These are phyloP conservation scores for Pseudolaguvia tuberculata DNA, from an alignment of 2,113 vertebrate species.

Conservation along the genomic window DNA sequence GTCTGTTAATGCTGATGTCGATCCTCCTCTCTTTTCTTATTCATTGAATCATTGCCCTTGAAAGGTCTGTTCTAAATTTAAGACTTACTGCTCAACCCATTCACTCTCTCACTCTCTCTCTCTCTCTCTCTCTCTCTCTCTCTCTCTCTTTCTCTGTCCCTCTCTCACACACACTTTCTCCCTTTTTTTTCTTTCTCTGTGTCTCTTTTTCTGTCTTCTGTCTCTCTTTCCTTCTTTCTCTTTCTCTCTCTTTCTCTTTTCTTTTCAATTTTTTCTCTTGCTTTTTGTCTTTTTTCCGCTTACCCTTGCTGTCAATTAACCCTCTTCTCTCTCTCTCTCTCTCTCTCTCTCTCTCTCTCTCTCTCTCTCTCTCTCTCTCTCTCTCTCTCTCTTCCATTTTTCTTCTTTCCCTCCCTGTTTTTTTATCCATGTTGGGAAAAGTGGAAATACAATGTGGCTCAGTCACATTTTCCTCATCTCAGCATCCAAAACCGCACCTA, in stretches of 20 bases:
- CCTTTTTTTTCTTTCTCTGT: too few relatives aligned
- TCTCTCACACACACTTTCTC: too few relatives aligned
- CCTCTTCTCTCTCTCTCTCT: not conserved
- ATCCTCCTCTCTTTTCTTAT: conserved; percentile 66
- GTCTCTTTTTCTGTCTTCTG: too few relatives aligned
- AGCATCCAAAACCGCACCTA: conserved; percentile 69
- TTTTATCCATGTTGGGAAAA: conserved; percentile 58
- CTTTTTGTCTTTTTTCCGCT: not conserved
- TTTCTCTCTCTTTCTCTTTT: not conserved
- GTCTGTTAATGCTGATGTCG: conserved; percentile 66
- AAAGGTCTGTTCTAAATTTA: conserved; percentile 73
- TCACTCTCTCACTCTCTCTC: conserved; percentile 29
- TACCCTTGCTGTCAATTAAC: not conserved
- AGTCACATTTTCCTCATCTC: conserved; percentile 70
- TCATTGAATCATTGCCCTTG: conserved; percentile 70
- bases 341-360: conserved; percentile 16
- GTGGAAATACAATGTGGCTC: conserved; percentile 62
- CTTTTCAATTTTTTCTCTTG: too few relatives aligned
- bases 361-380: conserved; percentile 51
- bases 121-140: conserved; percentile 1
- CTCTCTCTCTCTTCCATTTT: not conserved
- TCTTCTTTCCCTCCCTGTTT: conserved; percentile 57
- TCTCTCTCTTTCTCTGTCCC: too few relatives aligned
- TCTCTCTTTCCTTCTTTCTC: not conserved
- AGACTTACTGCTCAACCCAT: conserved; percentile 56